phyloP scores from a whole-genome alignment of 2,113 vertebrate genomes.

The Neolamprologus caudopunctatus region DNA sequence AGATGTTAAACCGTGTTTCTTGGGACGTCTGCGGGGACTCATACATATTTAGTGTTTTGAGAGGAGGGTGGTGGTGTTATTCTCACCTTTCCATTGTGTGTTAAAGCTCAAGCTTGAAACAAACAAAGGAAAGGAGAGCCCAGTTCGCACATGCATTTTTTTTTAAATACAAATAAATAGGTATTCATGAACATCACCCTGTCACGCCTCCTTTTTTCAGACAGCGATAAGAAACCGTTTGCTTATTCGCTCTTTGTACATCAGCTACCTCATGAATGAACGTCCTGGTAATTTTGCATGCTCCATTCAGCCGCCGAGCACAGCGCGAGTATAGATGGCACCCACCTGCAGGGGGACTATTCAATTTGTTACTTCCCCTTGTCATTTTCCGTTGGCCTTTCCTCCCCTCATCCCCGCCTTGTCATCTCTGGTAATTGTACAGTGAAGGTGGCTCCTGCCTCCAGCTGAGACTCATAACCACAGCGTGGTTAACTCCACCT shows the following conservation, averaged over 20 bases:
- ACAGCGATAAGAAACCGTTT: slow-evolving; percentile 1
- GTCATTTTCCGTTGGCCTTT: not conserved
- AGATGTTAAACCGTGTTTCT: not conserved
- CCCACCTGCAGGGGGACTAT: slow-evolving; percentile 25
- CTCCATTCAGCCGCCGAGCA: not conserved
- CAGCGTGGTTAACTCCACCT: not conserved
- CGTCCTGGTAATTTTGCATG: not conserved
- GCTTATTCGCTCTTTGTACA: not conserved
- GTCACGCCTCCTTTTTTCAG: not conserved
- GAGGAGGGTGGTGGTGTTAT: not conserved
- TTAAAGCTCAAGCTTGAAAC: slow-evolving; percentile 1
- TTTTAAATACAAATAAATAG: not conserved
- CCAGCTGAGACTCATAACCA: not conserved
- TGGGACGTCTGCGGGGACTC: not conserved
- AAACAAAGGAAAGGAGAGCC: not conserved
- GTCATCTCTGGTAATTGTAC: not conserved
- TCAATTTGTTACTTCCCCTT: slow-evolving; percentile 2
- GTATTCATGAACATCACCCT: slow-evolving; percentile 29
- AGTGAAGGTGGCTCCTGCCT: slow-evolving; percentile 17
- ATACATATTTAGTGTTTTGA: not conserved
- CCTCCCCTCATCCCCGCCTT: not conserved
- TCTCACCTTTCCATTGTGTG: slow-evolving; percentile 36
- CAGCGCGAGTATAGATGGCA: not conserved
- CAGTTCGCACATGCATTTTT: not conserved
- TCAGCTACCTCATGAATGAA: slow-evolving; percentile 10